Evolutionary conservation across 2,888 invertebrate genomes (phyloP).

Genomic region (Carcina quercana): DNA sequence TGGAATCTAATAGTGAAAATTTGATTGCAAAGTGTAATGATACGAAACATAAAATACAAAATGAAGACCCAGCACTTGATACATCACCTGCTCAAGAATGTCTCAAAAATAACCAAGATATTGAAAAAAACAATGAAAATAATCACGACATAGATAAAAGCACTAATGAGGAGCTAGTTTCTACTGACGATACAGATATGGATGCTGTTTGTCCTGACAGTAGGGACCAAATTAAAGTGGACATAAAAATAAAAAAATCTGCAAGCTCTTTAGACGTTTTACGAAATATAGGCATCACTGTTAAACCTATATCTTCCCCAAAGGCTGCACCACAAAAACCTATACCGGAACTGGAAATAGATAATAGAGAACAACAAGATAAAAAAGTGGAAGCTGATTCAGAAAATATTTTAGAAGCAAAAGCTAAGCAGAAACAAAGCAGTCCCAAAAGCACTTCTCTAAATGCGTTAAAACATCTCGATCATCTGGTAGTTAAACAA

Average conservation of each 20-base stretch:
- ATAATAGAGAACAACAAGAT: slow-evolving; percentile 6
- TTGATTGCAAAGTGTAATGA: too few species aligned
- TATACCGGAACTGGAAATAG: not conserved
- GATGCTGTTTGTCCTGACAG: too few species aligned
- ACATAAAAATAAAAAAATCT: slow-evolving; percentile 2
- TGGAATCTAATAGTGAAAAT: not conserved
- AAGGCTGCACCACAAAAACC: not conserved
- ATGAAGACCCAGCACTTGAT: too few species aligned
- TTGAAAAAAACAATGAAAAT: slow-evolving; percentile 8
- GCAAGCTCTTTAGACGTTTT: slow-evolving; percentile 16
- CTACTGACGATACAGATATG: too few species aligned
- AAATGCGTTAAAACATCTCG: slow-evolving; percentile 41
- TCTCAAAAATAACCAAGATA: too few species aligned
- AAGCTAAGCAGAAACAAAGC: slow-evolving; percentile 5
- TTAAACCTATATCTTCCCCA: slow-evolving; percentile 10
- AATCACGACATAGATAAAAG: not conserved
- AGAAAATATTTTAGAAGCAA: slow-evolving; percentile 9
- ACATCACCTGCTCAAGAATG: too few species aligned
- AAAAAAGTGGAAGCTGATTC: slow-evolving; percentile 5
- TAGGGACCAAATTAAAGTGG: slow-evolving; percentile 1
- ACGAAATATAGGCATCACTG: slow-evolving; percentile 19
- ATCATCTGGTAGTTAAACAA: slow-evolving; percentile 45
- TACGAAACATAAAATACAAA: not conserved
- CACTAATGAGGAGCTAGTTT: too few species aligned
- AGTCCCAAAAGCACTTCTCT: slow-evolving; percentile 22